Conservation (phyloP, 2,113 vertebrate species). For the Leptosomus discolor region DNA sequence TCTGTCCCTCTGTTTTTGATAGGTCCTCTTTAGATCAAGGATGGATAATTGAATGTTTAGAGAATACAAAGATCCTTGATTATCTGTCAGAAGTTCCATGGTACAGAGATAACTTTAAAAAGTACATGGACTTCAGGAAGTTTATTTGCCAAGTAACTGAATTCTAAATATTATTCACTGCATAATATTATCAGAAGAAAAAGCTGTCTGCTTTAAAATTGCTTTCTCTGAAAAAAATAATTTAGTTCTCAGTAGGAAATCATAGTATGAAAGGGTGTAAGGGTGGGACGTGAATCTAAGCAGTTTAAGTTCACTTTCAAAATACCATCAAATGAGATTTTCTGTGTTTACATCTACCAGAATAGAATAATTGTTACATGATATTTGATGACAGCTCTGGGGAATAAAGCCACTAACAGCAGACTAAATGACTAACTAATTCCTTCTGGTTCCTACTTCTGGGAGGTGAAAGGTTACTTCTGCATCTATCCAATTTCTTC, state of each 20-base stretch:
- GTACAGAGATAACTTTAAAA: background rate
- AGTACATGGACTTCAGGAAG: background rate
- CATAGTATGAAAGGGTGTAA: background rate
- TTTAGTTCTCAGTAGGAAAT: slow-evolving; percentile 4
- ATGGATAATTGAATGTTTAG: background rate
- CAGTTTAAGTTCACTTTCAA: slow-evolving; percentile 38
- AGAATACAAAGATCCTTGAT: background rate
- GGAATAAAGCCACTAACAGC: slow-evolving; percentile 47
- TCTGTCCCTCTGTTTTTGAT: background rate
- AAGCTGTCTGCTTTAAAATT: background rate
- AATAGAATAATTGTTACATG: slow-evolving; percentile 61
- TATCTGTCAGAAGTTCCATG: background rate
- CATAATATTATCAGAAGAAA: background rate
- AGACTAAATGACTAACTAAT: slow-evolving; percentile 64
- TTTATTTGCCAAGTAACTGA: background rate
- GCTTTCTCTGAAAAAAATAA: background rate
- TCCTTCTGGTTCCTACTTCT: slow-evolving; percentile 70
- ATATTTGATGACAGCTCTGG: slow-evolving; percentile 71
- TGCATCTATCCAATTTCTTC: slow-evolving; percentile 58
- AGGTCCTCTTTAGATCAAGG: background rate
- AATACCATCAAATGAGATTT: slow-evolving; percentile 59
- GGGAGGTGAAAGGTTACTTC: slow-evolving; percentile 65
- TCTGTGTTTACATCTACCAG: slow-evolving; percentile 58
- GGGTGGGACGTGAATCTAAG: background rate
- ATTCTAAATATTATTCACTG: background rate